Conservation (phyloP, 2,113 vertebrate species). For the Merops nubicus region DNA sequence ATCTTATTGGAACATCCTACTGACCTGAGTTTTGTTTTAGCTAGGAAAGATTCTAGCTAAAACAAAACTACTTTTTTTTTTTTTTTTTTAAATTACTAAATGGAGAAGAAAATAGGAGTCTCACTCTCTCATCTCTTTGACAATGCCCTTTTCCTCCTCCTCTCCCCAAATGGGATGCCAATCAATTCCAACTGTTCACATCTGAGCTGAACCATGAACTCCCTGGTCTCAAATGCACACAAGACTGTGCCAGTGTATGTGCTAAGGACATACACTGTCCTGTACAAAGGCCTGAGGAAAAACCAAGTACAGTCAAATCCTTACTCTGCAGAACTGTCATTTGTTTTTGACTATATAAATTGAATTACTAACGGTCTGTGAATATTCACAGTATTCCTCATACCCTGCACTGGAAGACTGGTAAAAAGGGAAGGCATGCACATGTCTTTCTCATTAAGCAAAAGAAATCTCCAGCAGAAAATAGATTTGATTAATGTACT, state of each 20-base stretch:
- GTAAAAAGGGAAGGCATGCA: not conserved
- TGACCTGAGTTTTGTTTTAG: not conserved
- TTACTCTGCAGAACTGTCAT: not conserved
- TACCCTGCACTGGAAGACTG: not conserved
- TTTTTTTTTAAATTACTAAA: not conserved
- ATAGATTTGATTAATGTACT: not conserved
- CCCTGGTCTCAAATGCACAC: not conserved
- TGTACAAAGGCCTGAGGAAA: not conserved
- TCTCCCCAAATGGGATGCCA: not conserved
- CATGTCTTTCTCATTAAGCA: not conserved
- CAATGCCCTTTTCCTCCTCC: not conserved
- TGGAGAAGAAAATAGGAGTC: not conserved
- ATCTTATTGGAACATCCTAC: not conserved
- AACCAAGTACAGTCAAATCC: not conserved
- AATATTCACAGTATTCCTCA: not conserved
- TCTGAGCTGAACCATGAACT: not conserved
- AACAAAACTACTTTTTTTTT: too few species aligned
- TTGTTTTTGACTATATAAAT: conserved; percentile 1
- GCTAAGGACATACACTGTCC: not conserved
- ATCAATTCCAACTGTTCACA: not conserved
- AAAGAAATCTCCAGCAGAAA: conserved; percentile 1
- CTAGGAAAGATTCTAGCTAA: too few species aligned
- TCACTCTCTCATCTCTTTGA: not conserved
- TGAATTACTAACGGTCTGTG: not conserved
- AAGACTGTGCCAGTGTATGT: not conserved